Conservation (phyloP, 2,888 invertebrate species). For the Agrochola litura region DNA sequence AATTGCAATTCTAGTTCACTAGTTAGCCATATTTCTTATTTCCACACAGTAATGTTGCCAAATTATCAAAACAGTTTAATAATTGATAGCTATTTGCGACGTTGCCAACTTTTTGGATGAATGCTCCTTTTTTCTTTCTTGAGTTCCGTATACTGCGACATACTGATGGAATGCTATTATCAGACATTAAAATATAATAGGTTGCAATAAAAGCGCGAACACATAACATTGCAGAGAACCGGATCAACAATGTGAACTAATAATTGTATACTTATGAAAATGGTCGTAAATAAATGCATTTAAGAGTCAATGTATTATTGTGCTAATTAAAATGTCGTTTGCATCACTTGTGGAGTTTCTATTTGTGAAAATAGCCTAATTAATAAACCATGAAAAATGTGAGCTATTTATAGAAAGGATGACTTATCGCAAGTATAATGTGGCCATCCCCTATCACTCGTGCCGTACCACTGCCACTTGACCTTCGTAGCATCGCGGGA, state of each 20-base stretch:
- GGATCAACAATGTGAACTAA: not conserved
- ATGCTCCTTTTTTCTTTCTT: not conserved
- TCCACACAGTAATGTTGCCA: too few relatives aligned
- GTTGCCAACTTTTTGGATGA: too few relatives aligned
- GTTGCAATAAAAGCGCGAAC: constrained; percentile 3
- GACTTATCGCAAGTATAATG: not conserved
- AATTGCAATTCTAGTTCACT: too few relatives aligned
- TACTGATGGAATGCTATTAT: constrained; percentile 11
- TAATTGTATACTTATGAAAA: not conserved
- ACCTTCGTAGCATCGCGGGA: not conserved
- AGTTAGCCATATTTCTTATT: too few relatives aligned
- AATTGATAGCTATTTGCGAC: too few relatives aligned
- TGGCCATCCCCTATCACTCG: not conserved
- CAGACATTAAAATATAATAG: not conserved
- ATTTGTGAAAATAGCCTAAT: not conserved
- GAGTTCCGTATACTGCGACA: not conserved
- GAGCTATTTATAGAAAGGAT: not conserved
- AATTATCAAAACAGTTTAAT: too few relatives aligned
- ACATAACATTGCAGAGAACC: constrained; percentile 1
- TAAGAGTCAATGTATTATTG: not conserved
- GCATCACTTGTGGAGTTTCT: not conserved
- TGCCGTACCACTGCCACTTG: too few relatives aligned
- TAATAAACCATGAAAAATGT: not conserved
- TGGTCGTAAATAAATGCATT: not conserved
- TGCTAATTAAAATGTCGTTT: not conserved